Conservation (phyloP, 2,113 vertebrate species). For the Todiramphus saurophagus region DNA sequence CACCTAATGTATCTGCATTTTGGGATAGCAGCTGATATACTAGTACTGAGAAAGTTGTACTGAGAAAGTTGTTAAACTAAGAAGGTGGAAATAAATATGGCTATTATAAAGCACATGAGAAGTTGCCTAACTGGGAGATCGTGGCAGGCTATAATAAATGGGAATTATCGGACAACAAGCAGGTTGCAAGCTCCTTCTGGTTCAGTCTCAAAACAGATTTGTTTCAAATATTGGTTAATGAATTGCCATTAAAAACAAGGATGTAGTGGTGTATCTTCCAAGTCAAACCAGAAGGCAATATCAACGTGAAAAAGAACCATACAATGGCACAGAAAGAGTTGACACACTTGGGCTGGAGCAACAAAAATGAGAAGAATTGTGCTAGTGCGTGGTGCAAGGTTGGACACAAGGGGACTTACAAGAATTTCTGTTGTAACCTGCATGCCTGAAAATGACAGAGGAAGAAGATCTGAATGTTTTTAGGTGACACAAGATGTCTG, state of each 20-base stretch:
- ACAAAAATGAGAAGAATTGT: not conserved
- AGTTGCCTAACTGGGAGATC: not conserved
- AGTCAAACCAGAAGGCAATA: not conserved
- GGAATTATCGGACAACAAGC: not conserved
- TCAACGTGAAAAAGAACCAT: fast-evolving
- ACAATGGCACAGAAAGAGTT: not conserved
- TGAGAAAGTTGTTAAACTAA: not conserved
- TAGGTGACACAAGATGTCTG: not conserved
- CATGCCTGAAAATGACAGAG: not conserved
- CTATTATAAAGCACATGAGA: not conserved
- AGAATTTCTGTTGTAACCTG: not conserved
- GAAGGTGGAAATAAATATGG: not conserved
- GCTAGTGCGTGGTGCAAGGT: not conserved
- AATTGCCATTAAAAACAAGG: not conserved
- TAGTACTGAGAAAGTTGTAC: not conserved
- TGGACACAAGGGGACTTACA: fast-evolving
- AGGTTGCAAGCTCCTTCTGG: not conserved
- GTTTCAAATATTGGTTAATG: not conserved
- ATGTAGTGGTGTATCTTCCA: not conserved
- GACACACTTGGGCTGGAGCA: not conserved
- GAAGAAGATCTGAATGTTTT: not conserved
- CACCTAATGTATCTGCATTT: not conserved
- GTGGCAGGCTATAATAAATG: not conserved
- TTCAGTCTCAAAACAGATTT: not conserved
- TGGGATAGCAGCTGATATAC: not conserved